These are phyloP conservation scores for Ptychoptera albimana DNA, from an alignment of 2,888 invertebrate genomes.

Conservation along the genomic window DNA sequence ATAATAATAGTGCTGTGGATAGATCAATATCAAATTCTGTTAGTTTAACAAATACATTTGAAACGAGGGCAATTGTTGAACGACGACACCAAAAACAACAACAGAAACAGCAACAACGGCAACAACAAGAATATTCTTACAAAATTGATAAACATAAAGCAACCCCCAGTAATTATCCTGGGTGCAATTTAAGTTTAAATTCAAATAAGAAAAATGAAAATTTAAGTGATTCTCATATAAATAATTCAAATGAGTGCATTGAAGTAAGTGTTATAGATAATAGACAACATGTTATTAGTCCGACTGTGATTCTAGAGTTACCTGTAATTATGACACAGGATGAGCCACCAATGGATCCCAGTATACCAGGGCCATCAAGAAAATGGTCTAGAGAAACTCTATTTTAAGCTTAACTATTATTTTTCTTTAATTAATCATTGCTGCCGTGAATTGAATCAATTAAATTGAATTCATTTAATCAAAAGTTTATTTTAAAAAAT, in stretches of 20 bases:
- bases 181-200: neutral
- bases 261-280: conserved; percentile 8
- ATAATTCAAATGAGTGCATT: conserved; percentile 3
- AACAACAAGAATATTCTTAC: too few relatives aligned
- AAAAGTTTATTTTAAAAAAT: too few relatives aligned
- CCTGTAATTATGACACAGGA: conserved; percentile 22
- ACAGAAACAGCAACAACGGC: neutral
- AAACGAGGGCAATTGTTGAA: conserved; percentile 9
- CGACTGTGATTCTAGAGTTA: conserved; percentile 28
- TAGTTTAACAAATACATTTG: conserved; percentile 3
- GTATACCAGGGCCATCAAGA: conserved; percentile 27
- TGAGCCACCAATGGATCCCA: conserved; percentile 19
- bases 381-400: conserved; percentile 64
- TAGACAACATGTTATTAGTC: conserved; percentile 17
- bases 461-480: conserved; percentile 6
- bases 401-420: conserved; percentile 37
- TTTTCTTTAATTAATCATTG: neutral
- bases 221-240: neutral
- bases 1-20: conserved; percentile 2
- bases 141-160: neutral
- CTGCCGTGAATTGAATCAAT: conserved; percentile 7
- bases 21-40: conserved; percentile 3
- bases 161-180: too few relatives aligned
- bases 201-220: neutral
- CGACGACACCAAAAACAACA: conserved; percentile 3